Base-by-base conservation (phyloP, 2,797 vertebrate species). In the Urocyon cinereoargenteus region DNA sequence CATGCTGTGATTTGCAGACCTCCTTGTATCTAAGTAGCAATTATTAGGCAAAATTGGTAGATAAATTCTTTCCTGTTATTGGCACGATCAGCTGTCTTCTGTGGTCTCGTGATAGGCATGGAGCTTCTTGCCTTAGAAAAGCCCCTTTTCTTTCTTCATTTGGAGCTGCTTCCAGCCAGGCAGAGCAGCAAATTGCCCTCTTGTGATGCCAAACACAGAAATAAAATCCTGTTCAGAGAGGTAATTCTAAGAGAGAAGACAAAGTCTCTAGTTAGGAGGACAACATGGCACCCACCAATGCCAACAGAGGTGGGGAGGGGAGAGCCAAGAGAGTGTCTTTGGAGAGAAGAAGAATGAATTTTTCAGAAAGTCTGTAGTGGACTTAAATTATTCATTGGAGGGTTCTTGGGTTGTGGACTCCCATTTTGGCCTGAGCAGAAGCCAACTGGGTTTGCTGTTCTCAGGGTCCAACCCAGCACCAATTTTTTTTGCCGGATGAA, bases 131-230 rank as follows among this genome's bases (percentile, higher is more conserved):
- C 66, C 36, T 98, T 97, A 99, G 98, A 99, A 99, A 97, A 99
- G 97, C 24, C 99, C 99, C 14, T 98, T 99, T 34, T 98, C 98
- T 98, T 99, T 99, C 98, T 99, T 99, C 86, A 99, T 31, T 22
- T 98, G 99, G 66, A 99, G 97, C 97, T 99, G 99, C 97, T 99
- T 99, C 99, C 99, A 99, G 57, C 87, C 97, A 0, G 99, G 99
- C 90, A 99, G 96, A 51, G 94, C 91, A 34, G 26, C 96, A 97
- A 99, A 99, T 36, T 99, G 87, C 4, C 98, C 99, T 97, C 99
- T 99, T 75, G 97, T 98, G 87, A 99, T 98, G 87, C 99, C 99
- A 96, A 99, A 99, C 9, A 99, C 36, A 3, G 40, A 21, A 28
- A 62, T 31, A 98, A 99, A 99, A 97, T 99, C 99, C 0, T 96